Conservation (phyloP, 2,888 invertebrate species). For the Cantharis flavilabris region DNA sequence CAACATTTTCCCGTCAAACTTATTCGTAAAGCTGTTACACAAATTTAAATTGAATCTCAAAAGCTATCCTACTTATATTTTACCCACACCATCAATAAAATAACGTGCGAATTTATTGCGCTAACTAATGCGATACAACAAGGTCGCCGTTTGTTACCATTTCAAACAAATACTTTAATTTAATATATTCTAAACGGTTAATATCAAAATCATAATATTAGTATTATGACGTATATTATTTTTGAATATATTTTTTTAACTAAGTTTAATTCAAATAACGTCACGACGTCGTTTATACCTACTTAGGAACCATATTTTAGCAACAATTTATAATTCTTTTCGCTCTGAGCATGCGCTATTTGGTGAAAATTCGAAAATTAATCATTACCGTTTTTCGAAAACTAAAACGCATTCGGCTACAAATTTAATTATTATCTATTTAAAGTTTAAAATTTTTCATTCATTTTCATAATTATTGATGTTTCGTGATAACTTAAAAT, state of each 20-base stretch:
- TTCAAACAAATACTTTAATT: not conserved
- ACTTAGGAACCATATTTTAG: not conserved
- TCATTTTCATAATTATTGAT: not conserved
- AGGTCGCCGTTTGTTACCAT: not conserved
- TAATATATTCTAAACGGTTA: not conserved
- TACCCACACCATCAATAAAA: constrained; percentile 19
- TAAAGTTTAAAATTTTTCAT: not conserved
- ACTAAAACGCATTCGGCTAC: not conserved
- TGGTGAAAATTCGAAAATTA: not conserved
- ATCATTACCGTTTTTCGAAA: not conserved
- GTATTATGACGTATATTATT: not conserved
- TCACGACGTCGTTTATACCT: not conserved
- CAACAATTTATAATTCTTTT: not conserved
- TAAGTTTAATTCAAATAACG: not conserved
- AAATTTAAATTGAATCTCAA: not conserved
- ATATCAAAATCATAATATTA: not conserved
- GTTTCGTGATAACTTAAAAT: not conserved
- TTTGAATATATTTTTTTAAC: not conserved
- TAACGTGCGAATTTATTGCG: constrained; percentile 13
- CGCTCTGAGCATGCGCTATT: not conserved
- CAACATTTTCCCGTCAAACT: constrained; percentile 36
- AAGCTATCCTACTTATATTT: constrained; percentile 14
- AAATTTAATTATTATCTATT: not conserved
- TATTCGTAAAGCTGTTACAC: not conserved
- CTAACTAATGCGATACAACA: constrained; percentile 6